Evolutionary conservation across 2,888 invertebrate genomes (phyloP).

Genomic region (Tillus elongatus): DNA sequence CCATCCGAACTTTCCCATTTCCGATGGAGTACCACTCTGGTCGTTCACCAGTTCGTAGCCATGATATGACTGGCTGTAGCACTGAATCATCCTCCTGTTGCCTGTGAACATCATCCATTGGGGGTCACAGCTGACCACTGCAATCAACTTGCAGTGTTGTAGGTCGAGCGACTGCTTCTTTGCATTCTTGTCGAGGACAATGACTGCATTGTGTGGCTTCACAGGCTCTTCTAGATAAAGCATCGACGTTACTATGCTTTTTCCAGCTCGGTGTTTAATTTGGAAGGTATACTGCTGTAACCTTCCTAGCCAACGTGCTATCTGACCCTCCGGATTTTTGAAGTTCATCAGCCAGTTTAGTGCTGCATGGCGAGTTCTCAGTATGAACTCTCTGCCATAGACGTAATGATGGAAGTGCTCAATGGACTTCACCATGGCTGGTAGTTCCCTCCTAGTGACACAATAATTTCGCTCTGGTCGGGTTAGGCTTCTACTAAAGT

Average conservation of each 20-base stretch:
- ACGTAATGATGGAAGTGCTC: constrained; percentile 1
- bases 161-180: no score
- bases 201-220: no score
- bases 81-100: no score
- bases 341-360: neutral
- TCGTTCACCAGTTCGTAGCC: no score
- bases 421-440: neutral
- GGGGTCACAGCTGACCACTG: no score
- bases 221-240: no score
- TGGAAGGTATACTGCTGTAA: constrained; percentile 1
- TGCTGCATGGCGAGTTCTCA: constrained; percentile 2
- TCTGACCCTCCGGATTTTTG: neutral
- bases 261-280: neutral
- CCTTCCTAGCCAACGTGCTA: constrained; percentile 4
- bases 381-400: neutral
- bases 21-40: no score
- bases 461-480: neutral
- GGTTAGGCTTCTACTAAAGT: neutral
- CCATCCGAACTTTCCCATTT: no score
- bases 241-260: neutral
- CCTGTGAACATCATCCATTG: no score
- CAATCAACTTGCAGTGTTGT: no score
- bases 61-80: no score
- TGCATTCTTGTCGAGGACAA: no score
- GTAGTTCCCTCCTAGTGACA: neutral